phyloP scores from a whole-genome alignment of 2,113 vertebrate genomes.

The Anarhynchus alexandrinus region DNA sequence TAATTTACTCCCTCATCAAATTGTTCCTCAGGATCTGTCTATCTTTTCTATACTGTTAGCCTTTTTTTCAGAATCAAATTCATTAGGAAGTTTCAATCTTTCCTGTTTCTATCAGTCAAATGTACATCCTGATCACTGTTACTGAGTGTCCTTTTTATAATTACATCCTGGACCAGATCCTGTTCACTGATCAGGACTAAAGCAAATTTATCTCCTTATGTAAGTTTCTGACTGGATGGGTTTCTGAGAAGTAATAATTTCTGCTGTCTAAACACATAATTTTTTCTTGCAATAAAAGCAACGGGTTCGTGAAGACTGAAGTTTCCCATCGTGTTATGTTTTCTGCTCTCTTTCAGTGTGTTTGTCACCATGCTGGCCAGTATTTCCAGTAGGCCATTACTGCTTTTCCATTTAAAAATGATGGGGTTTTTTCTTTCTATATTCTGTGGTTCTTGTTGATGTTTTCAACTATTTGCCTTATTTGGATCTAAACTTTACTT shows the following conservation, averaged over 20 bases:
- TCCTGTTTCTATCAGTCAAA: background rate
- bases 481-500: background rate
- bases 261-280: background rate
- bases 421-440: accelerated
- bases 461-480: background rate
- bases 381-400: background rate
- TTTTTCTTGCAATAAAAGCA: background rate
- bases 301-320: background rate
- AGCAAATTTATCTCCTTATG: background rate
- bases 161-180: background rate
- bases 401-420: background rate
- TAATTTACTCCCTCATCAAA: background rate
- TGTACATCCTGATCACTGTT: background rate
- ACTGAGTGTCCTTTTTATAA: background rate
- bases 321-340: background rate
- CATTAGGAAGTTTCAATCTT: background rate
- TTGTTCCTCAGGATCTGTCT: background rate
- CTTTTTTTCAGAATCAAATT: background rate
- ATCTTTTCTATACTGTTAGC: background rate
- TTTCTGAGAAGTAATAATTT: background rate
- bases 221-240: background rate
- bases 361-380: background rate
- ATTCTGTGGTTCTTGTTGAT: background rate
- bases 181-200: background rate
- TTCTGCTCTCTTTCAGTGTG: background rate